Base-by-base conservation (phyloP, 2,113 vertebrate species). In the Ariopsis seemanni region DNA sequence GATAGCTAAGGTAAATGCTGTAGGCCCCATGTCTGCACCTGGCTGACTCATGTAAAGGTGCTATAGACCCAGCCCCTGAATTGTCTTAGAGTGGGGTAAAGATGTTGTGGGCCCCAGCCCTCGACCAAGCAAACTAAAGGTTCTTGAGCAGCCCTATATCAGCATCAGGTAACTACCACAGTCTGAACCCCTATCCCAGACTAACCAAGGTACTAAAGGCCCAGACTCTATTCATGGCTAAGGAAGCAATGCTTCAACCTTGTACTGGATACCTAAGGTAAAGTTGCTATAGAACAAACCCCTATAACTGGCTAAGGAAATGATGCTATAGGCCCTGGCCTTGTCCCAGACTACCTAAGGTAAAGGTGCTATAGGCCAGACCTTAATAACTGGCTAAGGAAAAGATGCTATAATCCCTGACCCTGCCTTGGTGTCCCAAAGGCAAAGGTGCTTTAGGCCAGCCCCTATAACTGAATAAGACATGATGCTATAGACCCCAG, bases 321-420 rank as follows among this genome's bases (percentile, higher is more conserved):
- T 34, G 4, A 81, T 25, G n/a, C 25, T 27, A 12, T 52, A 50
- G 18, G 1, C 4, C 57, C 27, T 11, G 5, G 14, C 20, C 42
- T 7, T 58, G 42, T 8, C 30, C 30, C 25, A 7, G 22, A 17
- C 12, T n/a, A 12, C 34, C 60, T 25, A 82, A 12, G 7, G 30
- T 82, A 63, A 82, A 82, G 60, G 81, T 50, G 60, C 60, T 83
- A 27, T n/a, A 52, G 81, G 2, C 42, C 12, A 83, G 53, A 53
- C 53, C 22, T 9, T 4, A 8, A 22, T 52, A 48, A 62, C 80
- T 48, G 10, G 18, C 2, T 60, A 25, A 25, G 2, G 57, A 42
- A 82, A 82, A 12, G 17, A 62, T 42, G 20, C 30, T 62, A 11
- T 48, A 48, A 58, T 15, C 34, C 60, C 25, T 11, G 30, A 20